These are phyloP conservation scores for human DNA, from an alignment of 2,113 vertebrate genomes.

Conservation along the genomic window GRCh38 chr1:210554501-210555000, in stretches of 20 bases:
- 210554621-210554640: not conserved
- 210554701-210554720: not conserved
- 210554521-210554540: not conserved
- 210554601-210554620: not conserved
- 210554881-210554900: not conserved
- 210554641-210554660: not conserved
- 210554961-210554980: not conserved
- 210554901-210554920: not conserved
- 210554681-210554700: not conserved
- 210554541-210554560: not conserved
- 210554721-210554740: not conserved
- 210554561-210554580: not conserved
- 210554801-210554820: not conserved
- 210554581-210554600: not conserved
- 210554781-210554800: not conserved
- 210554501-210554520: not conserved
- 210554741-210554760: not conserved
- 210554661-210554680: not conserved
- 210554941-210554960: not conserved
- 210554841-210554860: not conserved
- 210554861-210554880: not conserved
- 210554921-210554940: not conserved
- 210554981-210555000: not conserved
- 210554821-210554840: not conserved
- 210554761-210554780: not conserved